A percentile compares a stretch with the other conserved stretches of the same genome.
Conservation (phyloP, 2,888 invertebrate species). For the Aphidoletes aphidimyza region DNA sequence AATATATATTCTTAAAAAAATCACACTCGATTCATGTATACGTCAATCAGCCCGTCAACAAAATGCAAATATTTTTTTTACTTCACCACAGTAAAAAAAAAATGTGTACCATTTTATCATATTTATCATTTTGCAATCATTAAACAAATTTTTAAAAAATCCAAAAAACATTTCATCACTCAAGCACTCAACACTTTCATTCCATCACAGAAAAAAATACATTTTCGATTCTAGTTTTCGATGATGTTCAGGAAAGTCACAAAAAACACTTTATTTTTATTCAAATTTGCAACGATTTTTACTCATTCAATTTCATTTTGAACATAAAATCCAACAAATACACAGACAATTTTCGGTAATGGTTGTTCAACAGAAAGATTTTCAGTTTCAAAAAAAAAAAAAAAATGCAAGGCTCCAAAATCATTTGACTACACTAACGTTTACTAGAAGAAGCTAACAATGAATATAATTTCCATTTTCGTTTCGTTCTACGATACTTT, state of each 20-base stretch:
- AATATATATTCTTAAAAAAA: too few species aligned
- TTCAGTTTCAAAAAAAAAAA: not conserved
- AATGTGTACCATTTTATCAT: not conserved
- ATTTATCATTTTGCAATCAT: not conserved
- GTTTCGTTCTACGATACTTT: not conserved
- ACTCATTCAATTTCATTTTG: not conserved
- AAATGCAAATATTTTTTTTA: constrained; percentile 21
- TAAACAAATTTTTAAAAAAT: not conserved
- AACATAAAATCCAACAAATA: not conserved
- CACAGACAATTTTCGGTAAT: not conserved
- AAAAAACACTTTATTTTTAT: not conserved
- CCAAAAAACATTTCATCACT: not conserved
- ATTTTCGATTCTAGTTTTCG: not conserved
- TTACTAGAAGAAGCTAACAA: not conserved
- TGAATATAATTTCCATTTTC: not conserved
- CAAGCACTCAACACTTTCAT: not conserved
- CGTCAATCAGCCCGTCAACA: not conserved
- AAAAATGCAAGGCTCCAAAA: not conserved
- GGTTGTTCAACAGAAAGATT: too few species aligned
- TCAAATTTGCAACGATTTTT: not conserved
- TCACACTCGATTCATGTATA: too few species aligned
- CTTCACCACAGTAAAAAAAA: constrained; percentile 33
- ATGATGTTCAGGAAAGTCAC: not conserved
- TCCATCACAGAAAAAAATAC: not conserved
- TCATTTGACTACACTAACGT: not conserved